A percentile compares a stretch with the other conserved stretches of the same genome.
These are phyloP conservation scores for Eristalis tenax DNA, from an alignment of 2,888 invertebrate genomes.

Conservation along the genomic window DNA sequence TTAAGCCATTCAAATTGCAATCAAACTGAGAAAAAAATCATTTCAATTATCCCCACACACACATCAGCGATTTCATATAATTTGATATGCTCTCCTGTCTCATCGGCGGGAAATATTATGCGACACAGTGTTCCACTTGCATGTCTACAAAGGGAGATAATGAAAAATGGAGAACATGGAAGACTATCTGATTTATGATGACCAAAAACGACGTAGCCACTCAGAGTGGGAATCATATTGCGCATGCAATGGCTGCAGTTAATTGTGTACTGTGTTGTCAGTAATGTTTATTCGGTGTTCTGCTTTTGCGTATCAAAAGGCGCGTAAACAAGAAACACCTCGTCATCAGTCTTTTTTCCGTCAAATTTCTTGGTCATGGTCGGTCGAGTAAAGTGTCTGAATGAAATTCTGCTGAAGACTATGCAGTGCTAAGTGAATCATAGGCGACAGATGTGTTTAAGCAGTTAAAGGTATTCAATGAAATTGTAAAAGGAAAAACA, in stretches of 20 bases:
- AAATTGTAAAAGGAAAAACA: not conserved
- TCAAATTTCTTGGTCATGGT: constrained; percentile 53
- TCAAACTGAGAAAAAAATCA: too few relatives aligned
- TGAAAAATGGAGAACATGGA: constrained; percentile 32
- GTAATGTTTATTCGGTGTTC: constrained; percentile 13
- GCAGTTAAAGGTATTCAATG: not conserved
- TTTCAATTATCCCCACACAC: too few relatives aligned
- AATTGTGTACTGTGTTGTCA: not conserved
- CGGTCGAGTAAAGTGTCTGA: constrained; percentile 21
- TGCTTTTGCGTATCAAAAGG: not conserved
- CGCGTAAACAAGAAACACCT: constrained; percentile 1
- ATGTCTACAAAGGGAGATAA: not conserved
- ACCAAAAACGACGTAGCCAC: constrained; percentile 8
- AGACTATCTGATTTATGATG: constrained; percentile 22
- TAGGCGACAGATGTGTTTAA: not conserved
- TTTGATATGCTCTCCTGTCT: too few relatives aligned
- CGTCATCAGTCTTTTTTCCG: constrained; percentile 1
- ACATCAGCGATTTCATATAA: too few relatives aligned
- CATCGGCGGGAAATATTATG: not conserved
- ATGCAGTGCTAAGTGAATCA: not conserved
- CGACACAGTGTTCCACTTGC: not conserved
- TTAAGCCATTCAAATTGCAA: too few relatives aligned
- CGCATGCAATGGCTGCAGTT: constrained; percentile 35
- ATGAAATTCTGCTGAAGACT: not conserved
- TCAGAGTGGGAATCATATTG: constrained; percentile 14